phyloP scores from a whole-genome alignment of 2,113 vertebrate species.

The Poecilia latipinna region DNA sequence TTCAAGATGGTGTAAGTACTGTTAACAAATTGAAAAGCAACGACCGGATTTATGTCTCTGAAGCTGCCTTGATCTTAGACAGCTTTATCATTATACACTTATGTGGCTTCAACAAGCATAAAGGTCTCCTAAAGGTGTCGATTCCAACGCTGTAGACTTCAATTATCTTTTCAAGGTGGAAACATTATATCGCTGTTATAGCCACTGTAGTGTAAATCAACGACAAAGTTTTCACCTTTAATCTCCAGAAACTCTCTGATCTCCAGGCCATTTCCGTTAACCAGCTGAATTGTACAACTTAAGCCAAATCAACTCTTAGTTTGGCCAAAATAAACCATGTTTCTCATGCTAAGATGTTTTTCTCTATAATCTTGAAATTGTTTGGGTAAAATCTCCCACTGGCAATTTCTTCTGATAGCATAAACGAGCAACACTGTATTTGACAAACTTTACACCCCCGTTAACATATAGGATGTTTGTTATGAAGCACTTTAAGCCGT shows the following conservation, averaged over 20 bases:
- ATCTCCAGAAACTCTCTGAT: not conserved
- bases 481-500: not conserved
- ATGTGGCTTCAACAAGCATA: constrained; percentile 11
- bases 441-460: not conserved
- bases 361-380: not conserved
- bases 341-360: not conserved
- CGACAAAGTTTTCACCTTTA: not conserved
- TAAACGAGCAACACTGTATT: not conserved
- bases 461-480: not conserved
- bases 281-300: not conserved
- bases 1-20: constrained; percentile 20
- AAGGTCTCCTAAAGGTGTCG: constrained; percentile 35
- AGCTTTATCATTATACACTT: not conserved
- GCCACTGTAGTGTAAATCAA: not conserved
- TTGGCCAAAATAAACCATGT: not conserved
- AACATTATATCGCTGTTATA: constrained; percentile 35
- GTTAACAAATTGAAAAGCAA: constrained; percentile 18
- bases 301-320: not conserved
- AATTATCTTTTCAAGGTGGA: constrained; percentile 26
- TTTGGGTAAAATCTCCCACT: not conserved
- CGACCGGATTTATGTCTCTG: not conserved
- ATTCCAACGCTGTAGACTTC: constrained; percentile 26
- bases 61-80: constrained; percentile 27
- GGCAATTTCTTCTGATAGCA: not conserved
- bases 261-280: not conserved